Conservation (phyloP, 2,888 invertebrate genomes). For the Campoplex nolae region DNA sequence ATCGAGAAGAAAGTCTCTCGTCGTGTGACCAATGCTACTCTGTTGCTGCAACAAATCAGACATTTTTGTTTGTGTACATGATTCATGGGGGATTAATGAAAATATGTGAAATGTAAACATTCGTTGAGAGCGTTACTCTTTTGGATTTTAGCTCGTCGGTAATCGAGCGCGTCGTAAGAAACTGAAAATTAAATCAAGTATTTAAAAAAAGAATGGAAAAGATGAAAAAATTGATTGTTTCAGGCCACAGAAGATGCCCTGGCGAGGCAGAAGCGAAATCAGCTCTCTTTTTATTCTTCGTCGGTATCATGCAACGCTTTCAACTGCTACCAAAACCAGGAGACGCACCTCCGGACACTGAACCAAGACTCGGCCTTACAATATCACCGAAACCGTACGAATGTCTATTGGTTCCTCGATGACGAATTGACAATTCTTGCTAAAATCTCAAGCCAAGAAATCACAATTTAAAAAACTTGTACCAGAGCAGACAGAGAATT, state of each 20-base stretch:
- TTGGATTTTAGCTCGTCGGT: neutral
- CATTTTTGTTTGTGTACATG: no score
- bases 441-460: slow-evolving; percentile 5
- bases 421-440: slow-evolving; percentile 6
- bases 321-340: slow-evolving; percentile 84
- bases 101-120: no score
- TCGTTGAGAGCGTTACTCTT: neutral
- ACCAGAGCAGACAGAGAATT: slow-evolving; percentile 35
- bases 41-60: no score
- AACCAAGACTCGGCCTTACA: slow-evolving; percentile 86
- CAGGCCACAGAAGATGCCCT: slow-evolving; percentile 88
- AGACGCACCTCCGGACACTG: slow-evolving; percentile 82
- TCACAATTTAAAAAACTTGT: slow-evolving; percentile 58
- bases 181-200: neutral
- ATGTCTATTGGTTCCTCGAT: slow-evolving; percentile 81
- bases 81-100: no score
- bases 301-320: slow-evolving; percentile 87
- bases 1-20: no score
- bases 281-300: slow-evolving; percentile 88
- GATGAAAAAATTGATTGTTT: slow-evolving; percentile 69
- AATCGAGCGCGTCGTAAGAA: neutral
- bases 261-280: slow-evolving; percentile 88
- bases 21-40: no score
- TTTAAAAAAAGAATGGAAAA: neutral
- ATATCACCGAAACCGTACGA: slow-evolving; percentile 86